Base-by-base conservation (phyloP, 2,113 vertebrate genomes). In the Uropsilus gracilis region DNA sequence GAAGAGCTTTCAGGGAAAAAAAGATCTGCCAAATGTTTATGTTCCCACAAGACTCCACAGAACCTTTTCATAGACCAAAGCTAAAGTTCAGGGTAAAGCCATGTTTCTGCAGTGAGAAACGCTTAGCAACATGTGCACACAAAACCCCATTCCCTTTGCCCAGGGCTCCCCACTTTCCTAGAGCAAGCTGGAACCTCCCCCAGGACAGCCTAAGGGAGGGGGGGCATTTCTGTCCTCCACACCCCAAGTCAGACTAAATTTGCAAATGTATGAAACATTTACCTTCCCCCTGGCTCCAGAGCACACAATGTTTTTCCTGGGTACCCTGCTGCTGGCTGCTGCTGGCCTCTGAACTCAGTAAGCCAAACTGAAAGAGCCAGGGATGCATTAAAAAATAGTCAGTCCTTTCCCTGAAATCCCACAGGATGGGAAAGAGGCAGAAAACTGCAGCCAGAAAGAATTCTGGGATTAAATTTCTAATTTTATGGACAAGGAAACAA, bases 1-100 rank as follows among this genome's bases (percentile, higher is more conserved):
- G 83, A 87, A 96, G 92, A 97, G 96, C 94, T 97, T 96, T 96
- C 95, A 95, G 94, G 90, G 95, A 96, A 96, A 96, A 96, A 93
- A 96, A 94, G 95, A 55, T 91, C 94, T 82, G 91, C 96, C 96
- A 91, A 97, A 97, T 96, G 93, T 95, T 97, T 97, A 96, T 93
- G 95, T 97, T 97, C 96, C 95, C 96, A 97, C 96, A 97, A 95
- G 94, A 96, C 93, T 95, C 61, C 73, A 83, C 48, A 77, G 91
- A 97, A 90, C 94, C 94, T 97, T 96, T 97, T 96, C 96, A 96
- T 26, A 94, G 94, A 91, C 96, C 86, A 93, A 81, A 97, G 94
- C 93, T 95, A 53, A 96, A 95, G 96, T 95, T 96, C 95, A 96
- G 94, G 94, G 92, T 37, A 53, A 97, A 96, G 94, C 39, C 91